Base-by-base conservation (phyloP, 2,888 invertebrate genomes). In the Harmothoe impar region DNA sequence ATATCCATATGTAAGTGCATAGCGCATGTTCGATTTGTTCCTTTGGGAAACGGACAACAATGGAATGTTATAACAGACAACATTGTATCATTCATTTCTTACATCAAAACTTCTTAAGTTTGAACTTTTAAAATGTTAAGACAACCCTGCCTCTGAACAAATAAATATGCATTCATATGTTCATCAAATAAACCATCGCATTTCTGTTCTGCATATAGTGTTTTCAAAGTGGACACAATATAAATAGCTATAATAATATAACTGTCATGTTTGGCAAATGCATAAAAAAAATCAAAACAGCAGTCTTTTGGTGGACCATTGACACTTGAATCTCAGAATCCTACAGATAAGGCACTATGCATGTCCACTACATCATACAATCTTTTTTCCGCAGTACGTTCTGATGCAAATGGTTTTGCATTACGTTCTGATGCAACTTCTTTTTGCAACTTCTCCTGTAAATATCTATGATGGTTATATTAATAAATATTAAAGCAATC, bases 41-140 rank as follows among this genome's bases (percentile, higher is more conserved):
- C 72, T 29, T 15, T 17, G 72, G 72, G 43, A 10, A 72, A 29
- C 29, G 25, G 72, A 72, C 31, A 72, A 72, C 72, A 72, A 25
- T 72, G 72, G 72, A 72, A 72, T 72, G 72, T 72, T 72, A 29
- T 3, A 72, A 72, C 72, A 72, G 15, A 72, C 72, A 29, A 7
- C 72, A 72, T 72, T 23, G 15, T 17, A 72, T 29, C 72, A 29
- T n/a, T 72, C 62, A 20, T 62, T 62, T 62, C 62, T 29, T 72
- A 20, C 62, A 62, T 62, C 20, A 62, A 20, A 62, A n/a, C 72
- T 29, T 72, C n/a, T 3, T 62, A 62, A n/a, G 20, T 62, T 62
- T 62, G 62, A n/a, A 62, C 23, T n/a, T 62, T 62, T 62, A 20
- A 62, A 62, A 43, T 43, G 10, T 62, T 12, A n/a, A 15, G 23